A percentile compares a stretch with the other conserved stretches of the same genome.
Conservation (phyloP, 2,113 vertebrate species). For the Guaruba guarouba region DNA sequence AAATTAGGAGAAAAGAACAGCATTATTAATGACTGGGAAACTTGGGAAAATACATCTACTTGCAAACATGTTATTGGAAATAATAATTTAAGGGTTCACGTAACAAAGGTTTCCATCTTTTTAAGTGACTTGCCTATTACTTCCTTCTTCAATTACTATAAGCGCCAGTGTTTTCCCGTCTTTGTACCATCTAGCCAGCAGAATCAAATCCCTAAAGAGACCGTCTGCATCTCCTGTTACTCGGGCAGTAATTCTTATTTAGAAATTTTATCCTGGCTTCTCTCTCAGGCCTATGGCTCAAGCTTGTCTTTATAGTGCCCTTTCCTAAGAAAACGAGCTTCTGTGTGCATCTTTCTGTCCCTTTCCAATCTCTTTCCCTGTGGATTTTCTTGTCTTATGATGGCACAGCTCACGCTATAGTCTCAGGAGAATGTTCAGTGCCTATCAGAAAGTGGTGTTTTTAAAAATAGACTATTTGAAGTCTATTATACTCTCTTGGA, state of each 20-base stretch:
- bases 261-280: neutral
- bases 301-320: neutral
- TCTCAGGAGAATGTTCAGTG: neutral
- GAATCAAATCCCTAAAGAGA: neutral
- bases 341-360: neutral
- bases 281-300: neutral
- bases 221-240: neutral
- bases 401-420: neutral
- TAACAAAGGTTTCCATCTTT: neutral
- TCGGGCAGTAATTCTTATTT: neutral
- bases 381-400: neutral
- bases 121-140: neutral
- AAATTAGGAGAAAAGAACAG: neutral
- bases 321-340: neutral
- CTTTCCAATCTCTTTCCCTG: neutral
- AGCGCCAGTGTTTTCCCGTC: neutral
- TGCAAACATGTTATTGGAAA: neutral
- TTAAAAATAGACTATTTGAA: neutral
- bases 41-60: neutral
- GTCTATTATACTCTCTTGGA: neutral
- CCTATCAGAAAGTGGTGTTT: neutral
- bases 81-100: neutral
- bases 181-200: neutral
- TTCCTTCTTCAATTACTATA: neutral
- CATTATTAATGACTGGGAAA: neutral